Evolutionary conservation across 2,797 vertebrate genomes (phyloP).

Genomic region (Paratrypauchen microcephalus): DNA sequence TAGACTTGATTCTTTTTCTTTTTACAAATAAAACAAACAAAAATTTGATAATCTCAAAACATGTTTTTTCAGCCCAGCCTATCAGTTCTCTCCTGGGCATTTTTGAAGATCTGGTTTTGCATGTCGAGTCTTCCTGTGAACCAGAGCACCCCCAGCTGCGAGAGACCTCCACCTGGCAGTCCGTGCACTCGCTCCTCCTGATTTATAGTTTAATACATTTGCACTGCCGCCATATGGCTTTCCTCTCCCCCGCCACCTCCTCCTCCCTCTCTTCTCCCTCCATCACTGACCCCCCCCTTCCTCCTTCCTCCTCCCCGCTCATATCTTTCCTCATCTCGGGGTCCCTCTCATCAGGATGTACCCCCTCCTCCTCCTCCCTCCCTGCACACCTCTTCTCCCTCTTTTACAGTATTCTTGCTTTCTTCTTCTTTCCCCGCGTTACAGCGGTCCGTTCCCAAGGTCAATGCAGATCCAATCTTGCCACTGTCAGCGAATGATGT

Average conservation of each 20-base stretch:
- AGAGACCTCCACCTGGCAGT: slow-evolving; percentile 64
- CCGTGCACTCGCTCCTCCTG: slow-evolving; percentile 60
- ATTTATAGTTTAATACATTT: slow-evolving; percentile 81
- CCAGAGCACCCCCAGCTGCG: slow-evolving; percentile 39
- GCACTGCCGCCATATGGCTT: slow-evolving; percentile 75
- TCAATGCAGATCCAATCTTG: slow-evolving; percentile 81
- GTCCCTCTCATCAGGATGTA: slow-evolving; percentile 50
- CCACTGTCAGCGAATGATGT: slow-evolving; percentile 78
- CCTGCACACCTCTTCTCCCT: slow-evolving; percentile 20
- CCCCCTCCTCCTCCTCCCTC: background rate
- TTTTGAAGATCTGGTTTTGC: slow-evolving; percentile 12
- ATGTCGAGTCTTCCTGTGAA: slow-evolving; percentile 23
- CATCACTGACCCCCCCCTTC: slow-evolving; percentile 37
- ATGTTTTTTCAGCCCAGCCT: background rate
- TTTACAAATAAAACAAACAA: background rate
- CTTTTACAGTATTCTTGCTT: slow-evolving; percentile 20
- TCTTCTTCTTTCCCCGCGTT: slow-evolving; percentile 22
- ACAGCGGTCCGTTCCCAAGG: slow-evolving; percentile 79
- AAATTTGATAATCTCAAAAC: background rate
- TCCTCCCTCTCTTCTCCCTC: slow-evolving; percentile 32
- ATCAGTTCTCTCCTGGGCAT: background rate
- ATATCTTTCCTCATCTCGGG: slow-evolving; percentile 70
- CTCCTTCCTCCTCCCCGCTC: slow-evolving; percentile 29
- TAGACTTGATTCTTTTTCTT: background rate
- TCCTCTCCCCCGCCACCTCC: slow-evolving; percentile 40